Evolutionary conservation across 2,113 vertebrate genomes (phyloP), one percentile per base, ranked within the genome.

Genomic region (Phalacrocorax aristotelis): DNA sequence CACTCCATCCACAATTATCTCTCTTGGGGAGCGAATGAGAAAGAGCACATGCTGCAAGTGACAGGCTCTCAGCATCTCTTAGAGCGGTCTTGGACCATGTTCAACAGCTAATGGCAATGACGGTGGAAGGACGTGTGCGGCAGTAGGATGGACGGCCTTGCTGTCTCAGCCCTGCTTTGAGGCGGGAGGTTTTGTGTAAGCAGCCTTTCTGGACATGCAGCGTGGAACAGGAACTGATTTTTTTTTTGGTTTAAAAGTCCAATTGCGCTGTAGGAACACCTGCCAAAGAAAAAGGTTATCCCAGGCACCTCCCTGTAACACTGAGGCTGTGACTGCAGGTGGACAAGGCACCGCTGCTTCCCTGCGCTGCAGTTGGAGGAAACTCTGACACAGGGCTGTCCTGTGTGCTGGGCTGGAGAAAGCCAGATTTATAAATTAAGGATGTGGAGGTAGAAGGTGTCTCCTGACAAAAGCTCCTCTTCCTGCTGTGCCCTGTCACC

Each of bases 81-180:
- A 3, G 49, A 72, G 79, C 25, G 0, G n/a, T 49, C 34, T 6
- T 96, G 93, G 87, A 77, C 30, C 2, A 5, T 1, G 27, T 66
- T 85, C 95, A 84, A 55, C 49, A n/a, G 83, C 88, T 85, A 16
- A 30, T 88, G 90, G 95, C 86, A 75, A 23, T 66, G 92, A 49
- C 3, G 40, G n/a, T 4, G 51, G 51, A 61, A 76, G 78, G 83
- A 57, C 52, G 5, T 1, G 17, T 13, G 78, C 4, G 15, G 89
- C 76, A 10, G 38, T 2, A 14, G 62, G 49, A 34, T 7, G 36
- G 62, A 6, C 78, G 2, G 6, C 58, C 17, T 10, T 16, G 15
- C 4, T 29, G 55, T 16, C 69, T 22, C 74, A 69, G 76, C 55
- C 46, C 52, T 4, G 48, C 2, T 26, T 26, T 34, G 44, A 17